Conservation (phyloP, 2,888 invertebrate species). For the Lottia scabra region DNA sequence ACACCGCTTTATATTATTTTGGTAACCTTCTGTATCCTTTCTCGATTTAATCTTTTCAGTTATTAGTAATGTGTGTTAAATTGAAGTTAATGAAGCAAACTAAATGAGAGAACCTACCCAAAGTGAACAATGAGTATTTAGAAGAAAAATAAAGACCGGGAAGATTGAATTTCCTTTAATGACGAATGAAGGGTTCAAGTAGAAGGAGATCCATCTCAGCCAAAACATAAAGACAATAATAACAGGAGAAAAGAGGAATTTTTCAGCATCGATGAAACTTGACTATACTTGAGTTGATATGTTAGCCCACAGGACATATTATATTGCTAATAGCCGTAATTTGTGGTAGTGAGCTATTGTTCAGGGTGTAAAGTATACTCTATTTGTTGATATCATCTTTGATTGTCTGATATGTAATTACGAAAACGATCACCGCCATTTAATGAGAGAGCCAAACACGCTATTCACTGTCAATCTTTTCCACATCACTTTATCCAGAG, state of each 20-base stretch:
- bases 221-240: neutral
- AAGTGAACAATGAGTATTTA: too few relatives aligned
- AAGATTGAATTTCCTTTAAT: too few relatives aligned
- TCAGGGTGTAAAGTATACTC: neutral
- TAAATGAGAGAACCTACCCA: too few relatives aligned
- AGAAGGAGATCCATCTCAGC: too few relatives aligned
- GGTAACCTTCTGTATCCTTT: too few relatives aligned
- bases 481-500: neutral
- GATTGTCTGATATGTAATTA: neutral
- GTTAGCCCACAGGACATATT: constrained; percentile 4
- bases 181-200: too few relatives aligned
- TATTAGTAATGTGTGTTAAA: too few relatives aligned
- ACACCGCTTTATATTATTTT: too few relatives aligned
- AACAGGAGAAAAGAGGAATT: neutral
- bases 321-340: neutral
- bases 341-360: neutral
- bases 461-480: neutral
- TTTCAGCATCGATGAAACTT: constrained; percentile 1
- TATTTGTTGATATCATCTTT: neutral
- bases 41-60: too few relatives aligned
- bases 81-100: too few relatives aligned
- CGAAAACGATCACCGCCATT: neutral
- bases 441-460: neutral
- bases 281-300: neutral
- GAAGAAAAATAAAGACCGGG: too few relatives aligned